Conservation (phyloP, 2,113 vertebrate genomes). For the Penelope pileata region DNA sequence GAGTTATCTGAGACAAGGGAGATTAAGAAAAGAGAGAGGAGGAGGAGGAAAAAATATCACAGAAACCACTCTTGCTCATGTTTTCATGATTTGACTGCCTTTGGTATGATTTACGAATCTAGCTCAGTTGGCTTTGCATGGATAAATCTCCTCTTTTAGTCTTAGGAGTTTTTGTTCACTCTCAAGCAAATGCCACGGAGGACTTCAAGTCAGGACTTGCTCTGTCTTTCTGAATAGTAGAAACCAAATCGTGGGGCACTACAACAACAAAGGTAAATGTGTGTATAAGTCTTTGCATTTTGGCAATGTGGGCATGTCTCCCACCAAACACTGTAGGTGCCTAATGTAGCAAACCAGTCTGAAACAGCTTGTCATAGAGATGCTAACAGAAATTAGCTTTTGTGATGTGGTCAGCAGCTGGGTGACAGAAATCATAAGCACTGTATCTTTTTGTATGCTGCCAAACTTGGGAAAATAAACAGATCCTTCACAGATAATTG, state of each 20-base stretch:
- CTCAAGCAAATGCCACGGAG: neutral
- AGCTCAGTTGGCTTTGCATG: neutral
- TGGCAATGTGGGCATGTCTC: neutral
- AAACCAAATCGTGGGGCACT: neutral
- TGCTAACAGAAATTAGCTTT: neutral
- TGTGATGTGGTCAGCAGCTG: neutral
- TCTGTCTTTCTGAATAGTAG: neutral
- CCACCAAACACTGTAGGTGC: neutral
- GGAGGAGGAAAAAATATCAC: neutral
- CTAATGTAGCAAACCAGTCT: neutral
- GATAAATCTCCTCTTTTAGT: neutral
- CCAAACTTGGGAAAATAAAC: neutral
- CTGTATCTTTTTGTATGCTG: neutral
- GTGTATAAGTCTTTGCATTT: neutral
- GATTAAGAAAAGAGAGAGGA: neutral
- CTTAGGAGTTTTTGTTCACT: neutral
- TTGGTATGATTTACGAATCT: neutral
- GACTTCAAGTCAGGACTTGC: neutral
- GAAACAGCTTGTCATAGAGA: neutral
- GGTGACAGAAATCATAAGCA: neutral
- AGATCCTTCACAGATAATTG: neutral
- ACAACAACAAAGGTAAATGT: rapidly evolving
- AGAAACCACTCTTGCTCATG: neutral
- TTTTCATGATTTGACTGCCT: neutral
- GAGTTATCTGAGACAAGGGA: neutral